phyloP scores from a whole-genome alignment of 1,140 invertebrate genomes.

The Propsilocerus akamusi region DNA sequence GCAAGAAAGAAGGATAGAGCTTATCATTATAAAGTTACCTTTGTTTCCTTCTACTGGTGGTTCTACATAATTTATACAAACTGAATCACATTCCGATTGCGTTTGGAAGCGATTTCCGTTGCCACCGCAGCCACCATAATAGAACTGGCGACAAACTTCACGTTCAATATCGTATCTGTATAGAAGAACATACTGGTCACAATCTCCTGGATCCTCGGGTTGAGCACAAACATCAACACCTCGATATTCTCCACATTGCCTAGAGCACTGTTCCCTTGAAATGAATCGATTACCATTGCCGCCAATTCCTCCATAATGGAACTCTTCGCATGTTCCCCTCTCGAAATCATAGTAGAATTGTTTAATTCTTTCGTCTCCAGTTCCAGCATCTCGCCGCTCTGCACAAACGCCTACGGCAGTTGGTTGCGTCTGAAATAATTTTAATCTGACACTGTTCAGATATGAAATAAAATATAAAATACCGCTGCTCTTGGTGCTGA shows the following conservation, averaged over 20 bases:
- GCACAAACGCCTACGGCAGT: too few species aligned
- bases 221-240: conserved; percentile 37
- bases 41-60: conserved; percentile 21
- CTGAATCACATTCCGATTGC: conserved; percentile 43
- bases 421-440: too few species aligned
- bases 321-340: conserved; percentile 39
- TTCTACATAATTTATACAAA: conserved; percentile 41
- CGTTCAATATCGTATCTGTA: conserved; percentile 41
- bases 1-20: neutral
- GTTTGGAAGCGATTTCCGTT: conserved; percentile 67
- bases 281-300: conserved; percentile 71
- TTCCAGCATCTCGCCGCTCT: conserved; percentile 41
- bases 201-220: conserved; percentile 43
- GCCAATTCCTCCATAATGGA: conserved; percentile 63
- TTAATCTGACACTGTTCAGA: too few species aligned
- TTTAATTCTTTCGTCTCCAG: conserved; percentile 41
- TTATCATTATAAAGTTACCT: conserved; percentile 9
- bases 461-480: too few species aligned
- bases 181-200: conserved; percentile 36
- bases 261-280: conserved; percentile 61
- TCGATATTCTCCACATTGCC: conserved; percentile 48
- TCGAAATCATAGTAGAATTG: conserved; percentile 57
- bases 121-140: conserved; percentile 69
- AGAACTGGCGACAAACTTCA: conserved; percentile 45
- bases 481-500: too few species aligned